Conservation (phyloP, 2,113 vertebrate species). For the Amphiprion ocellaris region DNA sequence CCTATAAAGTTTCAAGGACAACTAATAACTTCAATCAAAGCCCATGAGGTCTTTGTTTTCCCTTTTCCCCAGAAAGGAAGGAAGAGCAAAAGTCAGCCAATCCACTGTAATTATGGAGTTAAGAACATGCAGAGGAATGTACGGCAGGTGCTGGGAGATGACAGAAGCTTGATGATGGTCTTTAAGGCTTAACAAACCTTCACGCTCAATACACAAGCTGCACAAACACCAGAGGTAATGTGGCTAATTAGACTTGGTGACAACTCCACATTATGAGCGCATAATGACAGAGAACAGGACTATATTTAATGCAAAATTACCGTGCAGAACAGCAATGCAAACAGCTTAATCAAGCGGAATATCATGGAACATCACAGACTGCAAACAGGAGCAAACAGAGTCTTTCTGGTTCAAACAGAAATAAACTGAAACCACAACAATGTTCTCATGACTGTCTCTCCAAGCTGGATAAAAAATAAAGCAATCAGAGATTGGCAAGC, state of each 20-base stretch:
- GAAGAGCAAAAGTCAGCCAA: neutral
- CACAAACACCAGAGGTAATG: constrained; percentile 16
- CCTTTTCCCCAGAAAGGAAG: neutral
- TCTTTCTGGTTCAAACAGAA: neutral
- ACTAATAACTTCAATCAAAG: neutral
- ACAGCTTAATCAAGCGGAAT: constrained; percentile 1
- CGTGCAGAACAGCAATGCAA: neutral
- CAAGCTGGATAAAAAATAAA: too few species aligned
- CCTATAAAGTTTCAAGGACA: constrained; percentile 22
- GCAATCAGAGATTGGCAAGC: too few species aligned
- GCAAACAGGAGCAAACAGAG: neutral
- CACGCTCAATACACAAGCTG: neutral
- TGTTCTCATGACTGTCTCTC: too few species aligned
- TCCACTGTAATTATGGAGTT: neutral
- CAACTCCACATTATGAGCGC: neutral
- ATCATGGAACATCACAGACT: too few species aligned
- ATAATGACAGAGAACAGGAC: constrained; percentile 2
- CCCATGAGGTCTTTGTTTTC: neutral
- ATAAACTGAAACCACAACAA: neutral
- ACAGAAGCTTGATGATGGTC: constrained; percentile 8
- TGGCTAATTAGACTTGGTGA: constrained; percentile 9
- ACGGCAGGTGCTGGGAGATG: constrained; percentile 17
- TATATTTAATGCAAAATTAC: constrained; percentile 31
- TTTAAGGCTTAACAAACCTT: constrained; percentile 14
- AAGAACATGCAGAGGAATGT: neutral